A percentile compares a stretch with the other conserved stretches of the same genome.
Conservation (phyloP, 1,140 invertebrate species). For the Drosophila mauritiana region DNA sequence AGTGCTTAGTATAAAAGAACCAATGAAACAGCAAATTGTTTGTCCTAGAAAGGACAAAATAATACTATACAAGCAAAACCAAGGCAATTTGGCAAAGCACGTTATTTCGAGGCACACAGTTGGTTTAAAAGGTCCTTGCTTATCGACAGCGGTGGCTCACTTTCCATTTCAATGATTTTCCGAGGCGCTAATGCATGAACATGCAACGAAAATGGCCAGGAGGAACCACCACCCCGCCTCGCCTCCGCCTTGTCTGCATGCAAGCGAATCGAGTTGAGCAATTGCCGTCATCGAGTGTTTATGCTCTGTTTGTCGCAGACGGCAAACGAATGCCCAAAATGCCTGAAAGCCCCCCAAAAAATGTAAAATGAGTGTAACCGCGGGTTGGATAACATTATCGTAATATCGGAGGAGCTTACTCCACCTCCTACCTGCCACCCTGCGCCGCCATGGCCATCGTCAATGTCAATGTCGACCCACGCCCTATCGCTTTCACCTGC, state of each 20-base stretch:
- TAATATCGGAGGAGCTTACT: neutral
- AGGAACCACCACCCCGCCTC: neutral
- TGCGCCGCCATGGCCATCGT: neutral
- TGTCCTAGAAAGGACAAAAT: neutral
- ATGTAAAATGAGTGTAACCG: neutral
- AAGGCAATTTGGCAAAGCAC: slow-evolving; percentile 12
- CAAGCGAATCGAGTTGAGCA: slow-evolving; percentile 53
- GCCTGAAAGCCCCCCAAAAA: slow-evolving; percentile 1
- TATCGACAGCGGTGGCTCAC: slow-evolving; percentile 35
- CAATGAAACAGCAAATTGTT: neutral
- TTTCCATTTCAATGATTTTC: slow-evolving; percentile 83
- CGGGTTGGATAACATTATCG: neutral
- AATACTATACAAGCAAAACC: neutral
- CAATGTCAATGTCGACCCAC: slow-evolving; percentile 27
- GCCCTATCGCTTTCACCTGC: slow-evolving; percentile 55
- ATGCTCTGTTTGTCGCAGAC: slow-evolving; percentile 53
- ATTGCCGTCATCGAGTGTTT: slow-evolving; percentile 55
- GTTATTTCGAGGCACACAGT: neutral
- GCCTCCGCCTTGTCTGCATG: slow-evolving; percentile 24
- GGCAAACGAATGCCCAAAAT: slow-evolving; percentile 4
- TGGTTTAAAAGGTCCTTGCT: slow-evolving; percentile 23
- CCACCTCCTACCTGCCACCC: neutral
- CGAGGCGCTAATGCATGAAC: slow-evolving; percentile 54
- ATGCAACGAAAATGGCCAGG: slow-evolving; percentile 23
- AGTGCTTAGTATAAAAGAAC: too few relatives aligned